These are phyloP conservation scores for Parus major DNA, from an alignment of 2,113 vertebrate species.

Conservation along the genomic window DNA sequence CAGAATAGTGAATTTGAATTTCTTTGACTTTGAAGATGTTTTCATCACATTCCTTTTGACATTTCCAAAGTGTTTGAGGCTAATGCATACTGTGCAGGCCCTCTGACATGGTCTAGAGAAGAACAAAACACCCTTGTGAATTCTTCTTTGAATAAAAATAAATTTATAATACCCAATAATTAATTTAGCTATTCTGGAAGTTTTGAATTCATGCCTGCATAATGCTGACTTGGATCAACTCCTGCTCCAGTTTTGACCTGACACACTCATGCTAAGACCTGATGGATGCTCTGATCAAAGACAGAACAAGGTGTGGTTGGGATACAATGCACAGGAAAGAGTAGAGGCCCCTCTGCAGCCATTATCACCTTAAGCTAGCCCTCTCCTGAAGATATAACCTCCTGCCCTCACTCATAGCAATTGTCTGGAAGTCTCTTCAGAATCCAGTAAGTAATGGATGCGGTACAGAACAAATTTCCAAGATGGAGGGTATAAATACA, in stretches of 20 bases:
- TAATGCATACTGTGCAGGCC: background rate
- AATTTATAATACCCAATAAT: background rate
- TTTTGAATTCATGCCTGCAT: background rate
- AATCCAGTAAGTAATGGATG: background rate
- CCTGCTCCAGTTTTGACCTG: background rate
- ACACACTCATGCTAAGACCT: background rate
- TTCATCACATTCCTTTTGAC: background rate
- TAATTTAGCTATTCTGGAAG: background rate
- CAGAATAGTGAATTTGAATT: background rate
- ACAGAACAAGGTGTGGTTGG: rapidly evolving
- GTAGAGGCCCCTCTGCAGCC: background rate
- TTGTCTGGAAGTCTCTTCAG: background rate
- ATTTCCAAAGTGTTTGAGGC: background rate
- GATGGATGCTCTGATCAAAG: background rate
- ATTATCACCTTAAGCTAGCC: background rate
- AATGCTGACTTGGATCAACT: background rate
- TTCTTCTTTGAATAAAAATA: background rate
- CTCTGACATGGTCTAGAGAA: background rate
- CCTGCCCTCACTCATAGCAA: background rate
- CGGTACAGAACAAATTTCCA: background rate
- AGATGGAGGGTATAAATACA: background rate
- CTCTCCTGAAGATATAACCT: background rate
- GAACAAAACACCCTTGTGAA: background rate
- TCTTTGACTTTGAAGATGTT: background rate
- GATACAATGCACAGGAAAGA: rapidly evolving